Evolutionary conservation across 2,797 vertebrate genomes (phyloP).

Genomic region (Acanthornis magna): DNA sequence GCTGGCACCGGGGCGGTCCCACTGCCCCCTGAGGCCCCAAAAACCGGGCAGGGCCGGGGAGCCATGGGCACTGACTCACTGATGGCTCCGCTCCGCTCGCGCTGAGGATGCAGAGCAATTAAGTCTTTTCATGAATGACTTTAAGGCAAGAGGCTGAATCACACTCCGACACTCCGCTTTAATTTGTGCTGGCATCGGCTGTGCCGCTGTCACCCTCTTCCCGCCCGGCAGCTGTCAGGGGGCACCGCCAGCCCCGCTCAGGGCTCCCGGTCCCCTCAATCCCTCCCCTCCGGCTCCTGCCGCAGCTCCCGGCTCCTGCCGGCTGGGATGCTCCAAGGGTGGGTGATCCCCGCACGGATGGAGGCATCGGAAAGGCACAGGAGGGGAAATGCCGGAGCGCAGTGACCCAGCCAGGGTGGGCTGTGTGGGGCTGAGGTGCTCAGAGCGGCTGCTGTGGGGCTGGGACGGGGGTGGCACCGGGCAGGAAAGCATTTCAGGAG

Average conservation of each 20-base stretch:
- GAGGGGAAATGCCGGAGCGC: neutral
- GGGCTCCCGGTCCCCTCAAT: rapidly evolving
- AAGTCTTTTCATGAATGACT: constrained; percentile 32
- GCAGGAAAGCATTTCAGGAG: neutral
- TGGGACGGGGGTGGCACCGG: neutral
- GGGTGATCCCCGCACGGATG: neutral
- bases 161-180: neutral
- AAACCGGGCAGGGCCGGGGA: rapidly evolving
- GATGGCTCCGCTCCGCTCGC: neutral
- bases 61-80: neutral
- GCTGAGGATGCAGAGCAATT: neutral
- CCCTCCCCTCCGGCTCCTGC: rapidly evolving
- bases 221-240: rapidly evolving
- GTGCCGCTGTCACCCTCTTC: neutral
- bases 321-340: rapidly evolving
- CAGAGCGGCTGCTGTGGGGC: neutral
- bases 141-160: constrained; percentile 20
- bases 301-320: neutral
- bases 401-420: neutral
- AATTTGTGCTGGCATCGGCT: neutral
- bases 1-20: rapidly evolving
- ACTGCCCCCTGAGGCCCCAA: rapidly evolving
- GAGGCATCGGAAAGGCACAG: rapidly evolving
- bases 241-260: rapidly evolving
- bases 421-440: neutral